Evolutionary conservation across 2,797 vertebrate species (phyloP).

Genomic region (Anolis apletophallus): DNA sequence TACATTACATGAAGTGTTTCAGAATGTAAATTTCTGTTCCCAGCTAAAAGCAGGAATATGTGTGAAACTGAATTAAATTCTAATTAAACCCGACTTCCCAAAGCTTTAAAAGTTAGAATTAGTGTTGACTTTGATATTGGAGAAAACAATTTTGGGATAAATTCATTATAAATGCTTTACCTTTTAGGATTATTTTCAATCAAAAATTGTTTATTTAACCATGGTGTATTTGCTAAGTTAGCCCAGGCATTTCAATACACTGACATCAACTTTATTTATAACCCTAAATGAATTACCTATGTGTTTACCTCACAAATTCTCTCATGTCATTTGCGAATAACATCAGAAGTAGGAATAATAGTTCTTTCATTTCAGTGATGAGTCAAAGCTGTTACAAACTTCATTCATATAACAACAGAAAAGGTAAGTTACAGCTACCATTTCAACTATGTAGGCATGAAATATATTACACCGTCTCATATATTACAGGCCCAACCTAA

Average conservation of each 20-base stretch:
- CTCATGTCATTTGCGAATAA: not conserved
- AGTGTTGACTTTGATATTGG: conserved; percentile 27
- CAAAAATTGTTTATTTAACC: not conserved
- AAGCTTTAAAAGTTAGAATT: conserved; percentile 22
- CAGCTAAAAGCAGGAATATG: conserved; percentile 45
- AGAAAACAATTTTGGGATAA: conserved; percentile 13
- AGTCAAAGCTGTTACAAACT: not conserved
- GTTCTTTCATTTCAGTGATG: not conserved
- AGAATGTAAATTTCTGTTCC: conserved; percentile 39
- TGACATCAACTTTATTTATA: not conserved
- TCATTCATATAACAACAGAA: not conserved
- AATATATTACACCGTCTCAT: not conserved
- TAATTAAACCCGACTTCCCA: conserved; percentile 34
- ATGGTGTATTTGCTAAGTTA: conserved; percentile 5
- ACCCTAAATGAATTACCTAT: not conserved
- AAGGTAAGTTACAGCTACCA: not conserved
- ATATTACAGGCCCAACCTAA: not conserved
- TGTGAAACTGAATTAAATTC: conserved; percentile 8
- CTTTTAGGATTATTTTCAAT: conserved; percentile 44
- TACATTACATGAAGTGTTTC: conserved; percentile 52
- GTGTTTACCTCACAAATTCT: not conserved
- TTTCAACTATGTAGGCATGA: not conserved
- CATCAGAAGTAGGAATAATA: not conserved
- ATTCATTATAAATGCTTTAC: conserved; percentile 17
- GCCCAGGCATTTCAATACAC: conserved; percentile 24